A percentile compares a stretch with the other conserved stretches of the same genome.
phyloP scores from a whole-genome alignment of 2,113 vertebrate genomes.

The Melospiza georgiana region DNA sequence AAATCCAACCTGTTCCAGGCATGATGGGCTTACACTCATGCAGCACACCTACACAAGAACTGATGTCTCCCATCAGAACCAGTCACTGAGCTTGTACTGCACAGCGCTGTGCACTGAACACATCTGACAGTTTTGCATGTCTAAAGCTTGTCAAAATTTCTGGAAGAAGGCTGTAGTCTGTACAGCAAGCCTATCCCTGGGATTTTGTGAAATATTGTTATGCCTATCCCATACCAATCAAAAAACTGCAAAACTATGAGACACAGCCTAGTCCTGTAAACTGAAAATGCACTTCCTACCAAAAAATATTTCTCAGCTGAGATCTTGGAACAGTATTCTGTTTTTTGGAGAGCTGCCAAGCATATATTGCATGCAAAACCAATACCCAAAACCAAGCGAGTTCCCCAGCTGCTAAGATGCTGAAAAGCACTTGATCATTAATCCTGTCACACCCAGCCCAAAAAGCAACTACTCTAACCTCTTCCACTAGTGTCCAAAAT shows the following conservation, averaged over 20 bases:
- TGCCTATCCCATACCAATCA: not conserved
- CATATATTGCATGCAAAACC: constrained; percentile 40
- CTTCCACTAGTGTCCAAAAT: not conserved
- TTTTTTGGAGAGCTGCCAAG: constrained; percentile 58
- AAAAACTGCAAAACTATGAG: not conserved
- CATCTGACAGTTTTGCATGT: not conserved
- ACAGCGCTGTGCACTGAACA: not conserved
- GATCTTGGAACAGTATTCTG: constrained; percentile 39
- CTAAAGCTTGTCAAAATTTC: not conserved
- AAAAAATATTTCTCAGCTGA: constrained; percentile 56
- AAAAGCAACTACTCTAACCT: constrained; percentile 48
- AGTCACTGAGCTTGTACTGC: not conserved
- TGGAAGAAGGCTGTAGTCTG: not conserved
- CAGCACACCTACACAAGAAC: not conserved
- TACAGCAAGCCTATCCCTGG: not conserved
- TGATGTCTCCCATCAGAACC: not conserved
- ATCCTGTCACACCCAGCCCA: constrained; percentile 50
- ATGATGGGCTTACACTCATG: not conserved
- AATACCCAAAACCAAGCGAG: constrained; percentile 2
- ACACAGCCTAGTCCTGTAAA: not conserved
- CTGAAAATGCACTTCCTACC: constrained; percentile 49
- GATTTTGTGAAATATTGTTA: not conserved
- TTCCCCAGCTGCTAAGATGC: constrained; percentile 45
- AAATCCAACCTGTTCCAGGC: constrained; percentile 13
- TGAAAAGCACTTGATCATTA: constrained; percentile 65